These are phyloP conservation scores for Oopsacas minuta DNA, from an alignment of 37 sponge, comb jelly and placozoan genomes.

Conservation along the genomic window DNA sequence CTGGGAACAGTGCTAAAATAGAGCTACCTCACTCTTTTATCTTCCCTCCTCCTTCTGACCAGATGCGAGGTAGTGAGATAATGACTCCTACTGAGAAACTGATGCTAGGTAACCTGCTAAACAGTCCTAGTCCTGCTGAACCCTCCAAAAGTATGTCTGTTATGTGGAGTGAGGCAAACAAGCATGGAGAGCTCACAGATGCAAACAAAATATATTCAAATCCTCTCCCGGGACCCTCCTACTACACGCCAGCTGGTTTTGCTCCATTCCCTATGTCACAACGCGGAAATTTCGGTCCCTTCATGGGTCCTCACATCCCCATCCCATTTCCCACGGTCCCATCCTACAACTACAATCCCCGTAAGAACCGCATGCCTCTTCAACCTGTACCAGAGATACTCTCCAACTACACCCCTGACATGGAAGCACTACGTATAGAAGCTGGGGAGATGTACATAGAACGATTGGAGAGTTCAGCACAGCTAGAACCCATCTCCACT, in stretches of 20 bases:
- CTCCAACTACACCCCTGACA: not conserved
- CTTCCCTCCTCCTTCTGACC: conserved; percentile 6
- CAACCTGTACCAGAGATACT: not conserved
- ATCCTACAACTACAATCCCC: not conserved
- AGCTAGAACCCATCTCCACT: not conserved
- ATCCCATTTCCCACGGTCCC: not conserved
- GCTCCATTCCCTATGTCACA: not conserved
- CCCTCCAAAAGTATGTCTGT: not conserved
- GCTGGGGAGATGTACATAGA: not conserved
- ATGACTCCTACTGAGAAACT: conserved; percentile 13
- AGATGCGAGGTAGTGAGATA: not conserved
- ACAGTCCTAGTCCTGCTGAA: conserved; percentile 10
- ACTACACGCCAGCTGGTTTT: conserved; percentile 11
- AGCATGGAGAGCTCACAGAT: not conserved
- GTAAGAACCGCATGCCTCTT: not conserved
- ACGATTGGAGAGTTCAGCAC: not conserved
- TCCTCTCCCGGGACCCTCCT: conserved; percentile 2
- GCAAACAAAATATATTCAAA: not conserved
- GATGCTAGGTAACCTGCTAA: conserved; percentile 12
- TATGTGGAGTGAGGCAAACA: conserved; percentile 10
- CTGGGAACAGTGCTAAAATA: not conserved
- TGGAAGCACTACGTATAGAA: not conserved
- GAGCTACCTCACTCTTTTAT: conserved; percentile 8
- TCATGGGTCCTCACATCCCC: conserved; percentile 18
- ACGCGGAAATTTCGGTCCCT: not conserved